Conservation (phyloP, 2,888 invertebrate genomes). For the Amitus sp. region DNA sequence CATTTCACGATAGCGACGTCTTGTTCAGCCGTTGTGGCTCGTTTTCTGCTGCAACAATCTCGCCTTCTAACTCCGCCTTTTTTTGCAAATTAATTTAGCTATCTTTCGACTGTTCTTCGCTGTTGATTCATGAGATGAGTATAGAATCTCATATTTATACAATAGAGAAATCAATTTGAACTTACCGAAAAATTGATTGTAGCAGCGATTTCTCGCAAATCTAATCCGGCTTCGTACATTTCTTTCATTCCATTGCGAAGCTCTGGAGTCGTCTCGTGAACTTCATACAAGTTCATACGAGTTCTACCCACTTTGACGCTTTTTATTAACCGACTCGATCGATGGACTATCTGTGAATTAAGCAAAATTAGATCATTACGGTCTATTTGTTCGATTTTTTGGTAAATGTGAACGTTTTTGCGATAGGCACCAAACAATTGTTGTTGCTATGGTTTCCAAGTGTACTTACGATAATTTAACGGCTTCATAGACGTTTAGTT, state of each 20-base stretch:
- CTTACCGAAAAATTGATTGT: constrained; percentile 62
- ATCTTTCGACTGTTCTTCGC: constrained; percentile 63
- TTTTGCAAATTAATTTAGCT: constrained; percentile 62
- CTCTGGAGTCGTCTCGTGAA: constrained; percentile 63
- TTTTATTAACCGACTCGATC: too few relatives aligned
- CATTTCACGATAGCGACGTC: constrained; percentile 62
- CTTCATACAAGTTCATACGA: too few relatives aligned
- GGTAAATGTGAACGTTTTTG: too few relatives aligned
- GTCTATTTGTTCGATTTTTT: too few relatives aligned
- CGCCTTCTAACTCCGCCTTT: constrained; percentile 62
- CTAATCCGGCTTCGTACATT: constrained; percentile 63
- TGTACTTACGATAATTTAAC: too few relatives aligned
- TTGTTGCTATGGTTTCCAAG: too few relatives aligned
- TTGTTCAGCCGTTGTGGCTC: constrained; percentile 60
- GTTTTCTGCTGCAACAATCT: constrained; percentile 61
- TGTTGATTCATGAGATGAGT: constrained; percentile 25
- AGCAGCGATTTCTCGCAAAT: constrained; percentile 59
- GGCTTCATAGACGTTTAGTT: too few relatives aligned
- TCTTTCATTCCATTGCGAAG: constrained; percentile 63
- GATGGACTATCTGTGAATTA: too few relatives aligned
- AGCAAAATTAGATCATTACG: too few relatives aligned
- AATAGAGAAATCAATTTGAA: background rate
- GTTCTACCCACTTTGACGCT: constrained; percentile 65
- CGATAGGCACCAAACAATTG: too few relatives aligned
- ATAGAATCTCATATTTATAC: background rate